A percentile compares a stretch with the other conserved stretches of the same genome.
Evolutionary conservation across 37 sponge, comb jelly and placozoan species (phyloP).

Genomic region (Bolinopsis microptera): DNA sequence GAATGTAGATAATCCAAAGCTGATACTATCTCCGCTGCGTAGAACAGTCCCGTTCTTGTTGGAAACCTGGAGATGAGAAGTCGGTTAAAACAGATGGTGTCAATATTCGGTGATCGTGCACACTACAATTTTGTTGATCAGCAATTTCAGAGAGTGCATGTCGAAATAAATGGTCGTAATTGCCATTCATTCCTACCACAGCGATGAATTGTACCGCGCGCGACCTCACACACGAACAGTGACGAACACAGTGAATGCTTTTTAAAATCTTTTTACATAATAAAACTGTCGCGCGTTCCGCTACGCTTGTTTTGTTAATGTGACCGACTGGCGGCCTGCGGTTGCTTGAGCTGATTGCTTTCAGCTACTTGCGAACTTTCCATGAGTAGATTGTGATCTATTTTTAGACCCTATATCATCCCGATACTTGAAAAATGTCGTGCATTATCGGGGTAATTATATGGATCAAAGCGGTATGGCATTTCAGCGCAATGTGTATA

Average conservation of each 20-base stretch:
- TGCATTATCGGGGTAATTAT: neutral
- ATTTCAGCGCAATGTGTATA: too few species aligned
- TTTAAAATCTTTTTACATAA: neutral
- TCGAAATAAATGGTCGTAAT: too few species aligned
- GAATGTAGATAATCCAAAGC: constrained; percentile 89
- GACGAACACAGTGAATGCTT: neutral
- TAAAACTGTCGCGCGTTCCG: neutral
- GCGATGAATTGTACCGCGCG: too few species aligned
- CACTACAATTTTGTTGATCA: too few species aligned
- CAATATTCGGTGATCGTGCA: too few species aligned
- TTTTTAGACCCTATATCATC: neutral
- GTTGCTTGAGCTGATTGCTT: neutral
- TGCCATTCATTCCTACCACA: too few species aligned
- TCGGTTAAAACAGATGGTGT: too few species aligned
- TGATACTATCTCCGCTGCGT: constrained; percentile 89
- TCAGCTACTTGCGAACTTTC: neutral
- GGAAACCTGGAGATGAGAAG: constrained; percentile 68
- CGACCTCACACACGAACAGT: too few species aligned
- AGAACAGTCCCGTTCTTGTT: constrained; percentile 76
- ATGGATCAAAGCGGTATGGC: too few species aligned
- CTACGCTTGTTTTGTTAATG: neutral
- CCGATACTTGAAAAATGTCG: neutral
- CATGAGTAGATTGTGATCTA: neutral
- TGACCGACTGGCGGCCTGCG: neutral
- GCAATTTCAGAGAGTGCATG: too few species aligned